Percentiles rank a stretch among this genome's conserved stretches.
phyloP scores from a whole-genome alignment of 2,888 invertebrate genomes.

The Drosophila greeni region DNA sequence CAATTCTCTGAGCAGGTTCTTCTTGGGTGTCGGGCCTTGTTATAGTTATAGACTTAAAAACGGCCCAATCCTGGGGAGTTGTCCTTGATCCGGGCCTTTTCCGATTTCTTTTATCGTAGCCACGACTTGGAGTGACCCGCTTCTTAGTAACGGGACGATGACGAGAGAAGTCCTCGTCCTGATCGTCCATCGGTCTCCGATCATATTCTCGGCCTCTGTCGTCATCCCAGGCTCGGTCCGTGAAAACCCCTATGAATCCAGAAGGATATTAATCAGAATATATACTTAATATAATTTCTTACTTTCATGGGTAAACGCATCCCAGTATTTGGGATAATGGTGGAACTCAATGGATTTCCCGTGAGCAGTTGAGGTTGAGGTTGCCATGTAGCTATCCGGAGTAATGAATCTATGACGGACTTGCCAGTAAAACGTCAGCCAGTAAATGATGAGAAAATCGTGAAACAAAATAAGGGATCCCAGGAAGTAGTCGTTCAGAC shows the following conservation, averaged over 20 bases:
- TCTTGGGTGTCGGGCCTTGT: too few species aligned
- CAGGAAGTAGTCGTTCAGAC: slow-evolving; percentile 45
- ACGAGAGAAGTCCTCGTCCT: neutral
- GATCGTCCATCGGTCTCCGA: neutral
- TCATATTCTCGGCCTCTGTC: neutral
- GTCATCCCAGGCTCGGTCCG: neutral
- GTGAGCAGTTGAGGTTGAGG: neutral
- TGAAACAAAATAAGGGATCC: slow-evolving; percentile 60
- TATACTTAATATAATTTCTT: neutral
- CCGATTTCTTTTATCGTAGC: too few species aligned
- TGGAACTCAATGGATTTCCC: neutral
- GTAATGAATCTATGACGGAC: slow-evolving; percentile 9
- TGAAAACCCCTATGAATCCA: neutral
- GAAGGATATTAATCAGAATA: neutral
- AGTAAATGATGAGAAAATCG: slow-evolving; percentile 58
- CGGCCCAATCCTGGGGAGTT: neutral
- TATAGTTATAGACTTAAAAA: neutral
- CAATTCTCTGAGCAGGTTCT: neutral
- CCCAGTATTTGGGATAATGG: neutral
- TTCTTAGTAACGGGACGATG: neutral
- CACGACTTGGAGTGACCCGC: too few species aligned
- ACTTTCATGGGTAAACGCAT: neutral
- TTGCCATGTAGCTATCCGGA: neutral
- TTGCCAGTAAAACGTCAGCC: slow-evolving; percentile 63
- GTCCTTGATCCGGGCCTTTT: neutral